A percentile compares a stretch with the other conserved stretches of the same genome.
These are phyloP conservation scores for Philaethria dido DNA, from an alignment of 2,888 invertebrate species.

Conservation along the genomic window DNA sequence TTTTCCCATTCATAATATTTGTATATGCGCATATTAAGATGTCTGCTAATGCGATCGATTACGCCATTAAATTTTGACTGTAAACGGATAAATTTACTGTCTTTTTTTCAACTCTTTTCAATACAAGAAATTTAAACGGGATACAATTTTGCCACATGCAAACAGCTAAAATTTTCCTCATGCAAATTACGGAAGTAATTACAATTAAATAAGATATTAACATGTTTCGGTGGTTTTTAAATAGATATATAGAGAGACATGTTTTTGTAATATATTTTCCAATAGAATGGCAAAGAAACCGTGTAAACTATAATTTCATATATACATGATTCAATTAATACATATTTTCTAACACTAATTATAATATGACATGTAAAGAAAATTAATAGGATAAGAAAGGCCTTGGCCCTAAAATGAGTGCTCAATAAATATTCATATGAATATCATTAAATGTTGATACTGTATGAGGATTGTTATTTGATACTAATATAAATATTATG, in stretches of 20 bases:
- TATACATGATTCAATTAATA: neutral
- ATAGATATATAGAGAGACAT: neutral
- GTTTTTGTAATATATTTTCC: neutral
- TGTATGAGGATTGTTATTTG: slow-evolving; percentile 2
- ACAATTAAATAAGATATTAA: too few relatives aligned
- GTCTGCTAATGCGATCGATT: too few relatives aligned
- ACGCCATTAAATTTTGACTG: too few relatives aligned
- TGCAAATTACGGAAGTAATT: too few relatives aligned
- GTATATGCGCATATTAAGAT: too few relatives aligned
- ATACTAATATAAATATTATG: slow-evolving; percentile 10
- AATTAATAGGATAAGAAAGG: neutral
- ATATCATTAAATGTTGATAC: slow-evolving; percentile 14
- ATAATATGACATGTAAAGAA: slow-evolving; percentile 4
- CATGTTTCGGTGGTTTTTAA: too few relatives aligned
- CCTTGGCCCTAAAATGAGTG: slow-evolving; percentile 29
- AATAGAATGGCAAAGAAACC: neutral
- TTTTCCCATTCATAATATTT: too few relatives aligned
- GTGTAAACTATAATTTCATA: neutral
- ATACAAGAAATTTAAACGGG: too few relatives aligned
- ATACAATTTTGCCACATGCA: too few relatives aligned
- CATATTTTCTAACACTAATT: neutral
- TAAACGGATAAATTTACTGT: too few relatives aligned
- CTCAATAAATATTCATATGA: slow-evolving; percentile 22
- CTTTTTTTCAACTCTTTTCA: too few relatives aligned
- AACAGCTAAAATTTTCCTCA: too few relatives aligned